Evolutionary conservation across 2,113 vertebrate genomes (phyloP).

Genomic region (Anoura caudifer): DNA sequence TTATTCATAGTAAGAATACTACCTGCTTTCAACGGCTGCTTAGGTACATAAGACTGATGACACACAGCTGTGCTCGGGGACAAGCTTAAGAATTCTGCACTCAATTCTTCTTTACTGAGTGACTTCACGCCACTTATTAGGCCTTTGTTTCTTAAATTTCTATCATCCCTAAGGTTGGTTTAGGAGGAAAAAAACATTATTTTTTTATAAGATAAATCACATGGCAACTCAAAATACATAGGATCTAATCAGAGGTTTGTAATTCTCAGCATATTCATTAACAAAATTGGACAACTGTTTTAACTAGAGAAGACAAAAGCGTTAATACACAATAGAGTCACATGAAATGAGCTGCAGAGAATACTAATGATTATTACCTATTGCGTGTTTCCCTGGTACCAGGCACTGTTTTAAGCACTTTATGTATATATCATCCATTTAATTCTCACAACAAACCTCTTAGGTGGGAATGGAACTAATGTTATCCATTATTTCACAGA

Average conservation of each 20-base stretch:
- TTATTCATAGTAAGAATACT: conserved; percentile 45
- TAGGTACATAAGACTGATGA: conserved; percentile 42
- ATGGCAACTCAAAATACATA: conserved; percentile 34
- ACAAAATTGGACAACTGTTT: not conserved
- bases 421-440: not conserved
- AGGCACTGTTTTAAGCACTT: not conserved
- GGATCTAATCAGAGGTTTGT: not conserved
- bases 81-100: conserved; percentile 79
- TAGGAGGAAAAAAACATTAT: conserved; percentile 42
- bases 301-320: not conserved
- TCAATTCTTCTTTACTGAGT: conserved; percentile 89
- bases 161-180: conserved; percentile 87
- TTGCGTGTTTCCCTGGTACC: not conserved
- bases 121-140: conserved; percentile 92
- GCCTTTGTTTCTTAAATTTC: conserved; percentile 94
- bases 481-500: not conserved
- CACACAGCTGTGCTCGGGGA: conserved; percentile 42
- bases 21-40: conserved; percentile 67
- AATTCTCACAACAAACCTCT: not conserved
- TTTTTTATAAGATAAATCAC: conserved; percentile 42
- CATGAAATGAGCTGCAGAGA: not conserved
- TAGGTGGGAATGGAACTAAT: not conserved
- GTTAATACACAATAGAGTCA: not conserved
- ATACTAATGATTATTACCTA: not conserved
- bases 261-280: not conserved